Percentiles rank a stretch among this genome's conserved stretches.
Conservation (phyloP, 2,797 vertebrate species). For the Myotis findleyi region DNA sequence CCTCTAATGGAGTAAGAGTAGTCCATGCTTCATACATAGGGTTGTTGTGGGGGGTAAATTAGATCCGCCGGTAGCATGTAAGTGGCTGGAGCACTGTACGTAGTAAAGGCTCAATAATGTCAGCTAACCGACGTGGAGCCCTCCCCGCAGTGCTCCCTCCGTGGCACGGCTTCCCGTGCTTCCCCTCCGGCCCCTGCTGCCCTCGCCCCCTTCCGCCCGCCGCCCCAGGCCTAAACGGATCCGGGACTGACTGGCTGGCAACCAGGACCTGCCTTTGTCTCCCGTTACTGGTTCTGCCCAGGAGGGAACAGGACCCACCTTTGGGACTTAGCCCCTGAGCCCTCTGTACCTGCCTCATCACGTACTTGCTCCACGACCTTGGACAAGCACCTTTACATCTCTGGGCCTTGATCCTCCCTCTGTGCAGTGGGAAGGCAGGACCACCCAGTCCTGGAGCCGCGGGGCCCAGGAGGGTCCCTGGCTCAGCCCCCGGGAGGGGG, state of each 20-base stretch:
- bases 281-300: neutral
- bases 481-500: neutral
- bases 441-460: neutral
- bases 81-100: neutral
- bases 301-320: neutral
- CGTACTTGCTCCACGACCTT: conserved; percentile 50
- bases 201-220: neutral
- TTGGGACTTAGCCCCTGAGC: neutral
- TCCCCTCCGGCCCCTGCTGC: neutral
- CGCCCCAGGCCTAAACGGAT: neutral
- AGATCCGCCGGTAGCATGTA: neutral
- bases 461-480: neutral
- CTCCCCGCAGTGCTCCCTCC: neutral
- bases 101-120: neutral
- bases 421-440: neutral
- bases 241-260: neutral
- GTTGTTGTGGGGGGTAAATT: neutral
- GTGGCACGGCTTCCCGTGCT: neutral
- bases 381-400: neutral
- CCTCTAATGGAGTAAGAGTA: neutral
- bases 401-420: neutral
- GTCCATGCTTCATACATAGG: neutral
- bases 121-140: neutral
- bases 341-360: neutral
- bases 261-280: neutral